Base-by-base conservation (phyloP, 2,113 vertebrate species). In the Macroglossus sobrinus region DNA sequence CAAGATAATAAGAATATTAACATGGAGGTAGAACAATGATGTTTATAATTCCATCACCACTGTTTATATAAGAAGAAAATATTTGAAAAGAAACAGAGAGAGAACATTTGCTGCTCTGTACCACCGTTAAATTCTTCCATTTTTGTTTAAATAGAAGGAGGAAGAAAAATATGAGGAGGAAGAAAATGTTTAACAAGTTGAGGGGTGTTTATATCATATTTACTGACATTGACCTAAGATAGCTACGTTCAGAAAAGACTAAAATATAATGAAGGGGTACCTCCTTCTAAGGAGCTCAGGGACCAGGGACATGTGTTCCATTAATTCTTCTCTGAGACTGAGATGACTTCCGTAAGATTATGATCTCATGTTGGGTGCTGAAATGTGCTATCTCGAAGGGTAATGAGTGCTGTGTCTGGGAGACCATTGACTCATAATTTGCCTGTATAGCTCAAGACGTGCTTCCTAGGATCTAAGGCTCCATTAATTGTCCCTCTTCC, bases 1-100 rank as follows among this genome's bases (percentile, higher is more conserved):
- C 96, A 98, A 98, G 96, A 98, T 98, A 99, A 98, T 98, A 98
- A 97, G 97, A 98, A 97, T 97, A 98, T 98, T 98, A 98, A 98
- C 98, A 98, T 98, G 92, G 97, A 98, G 97, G 98, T 98, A 95
- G 97, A 98, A 98, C 98, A 98, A 98, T 98, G 94, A 91, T 98
- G 97, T 98, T 98, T 98, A 98, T 98, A 98, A 98, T 98, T 98
- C 95, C 95, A 98, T 98, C 98, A 94, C 96, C 94, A 97, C 93
- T 98, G 92, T 98, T 98, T 98, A 97, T 97, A 95, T 97, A 98
- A 98, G 97, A 98, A 98, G 96, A 97, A 98, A 98, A 96, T 97
- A 21, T 96, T 92, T 96, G 81, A 95, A 97, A 93, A 97, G 96
- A 98, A 98, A 95, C 89, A 63, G 63, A 64, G 75, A 92, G 88